Percentiles rank a stretch among this genome's conserved stretches.
Conservation (phyloP, 2,113 vertebrate species). For the Scophthalmus maximus region DNA sequence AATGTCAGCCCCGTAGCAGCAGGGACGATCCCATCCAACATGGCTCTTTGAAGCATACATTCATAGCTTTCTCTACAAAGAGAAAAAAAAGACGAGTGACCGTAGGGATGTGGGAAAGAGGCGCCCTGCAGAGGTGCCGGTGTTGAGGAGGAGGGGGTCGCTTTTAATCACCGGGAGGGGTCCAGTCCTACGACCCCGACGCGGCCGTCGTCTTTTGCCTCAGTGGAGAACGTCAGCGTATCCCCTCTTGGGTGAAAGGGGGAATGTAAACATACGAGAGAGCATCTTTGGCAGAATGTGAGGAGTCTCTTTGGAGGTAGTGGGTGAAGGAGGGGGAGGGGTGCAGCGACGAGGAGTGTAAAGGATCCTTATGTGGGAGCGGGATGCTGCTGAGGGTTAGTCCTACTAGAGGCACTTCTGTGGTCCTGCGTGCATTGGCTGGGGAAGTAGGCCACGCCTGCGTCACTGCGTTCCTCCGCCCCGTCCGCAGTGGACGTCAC, state of each 20-base stretch:
- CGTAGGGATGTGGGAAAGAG: conserved; percentile 11
- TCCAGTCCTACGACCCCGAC: conserved; percentile 30
- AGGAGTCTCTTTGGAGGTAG: conserved; percentile 83
- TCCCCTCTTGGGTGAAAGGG: conserved; percentile 56
- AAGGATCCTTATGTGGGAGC: conserved; percentile 70
- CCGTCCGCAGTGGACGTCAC: conserved; percentile 34
- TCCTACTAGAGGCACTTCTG: conserved; percentile 79
- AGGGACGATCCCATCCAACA: conserved; percentile 50
- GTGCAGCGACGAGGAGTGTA: conserved; percentile 35
- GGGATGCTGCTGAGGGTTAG: conserved; percentile 76
- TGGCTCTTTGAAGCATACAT: conserved; percentile 73
- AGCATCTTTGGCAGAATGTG: conserved; percentile 83
- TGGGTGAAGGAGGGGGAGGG: conserved; percentile 55
- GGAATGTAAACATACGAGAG: conserved; percentile 82
- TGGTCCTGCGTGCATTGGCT: conserved; percentile 56
- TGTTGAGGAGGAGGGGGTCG: conserved; percentile 37
- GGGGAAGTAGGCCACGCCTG: conserved; percentile 35
- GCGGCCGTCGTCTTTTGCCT: conserved; percentile 20
- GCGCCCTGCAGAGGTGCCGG: conserved; percentile 37
- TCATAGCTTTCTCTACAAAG: conserved; percentile 64
- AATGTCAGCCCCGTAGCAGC: conserved; percentile 21
- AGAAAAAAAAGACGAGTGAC: conserved; percentile 40
- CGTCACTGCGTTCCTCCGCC: conserved; percentile 54
- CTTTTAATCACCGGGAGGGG: conserved; percentile 32
- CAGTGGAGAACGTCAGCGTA: conserved; percentile 27